Percentiles rank a stretch among this genome's conserved stretches.
These are phyloP conservation scores for Lottia scabra DNA, from an alignment of 2,888 invertebrate species.

Conservation along the genomic window DNA sequence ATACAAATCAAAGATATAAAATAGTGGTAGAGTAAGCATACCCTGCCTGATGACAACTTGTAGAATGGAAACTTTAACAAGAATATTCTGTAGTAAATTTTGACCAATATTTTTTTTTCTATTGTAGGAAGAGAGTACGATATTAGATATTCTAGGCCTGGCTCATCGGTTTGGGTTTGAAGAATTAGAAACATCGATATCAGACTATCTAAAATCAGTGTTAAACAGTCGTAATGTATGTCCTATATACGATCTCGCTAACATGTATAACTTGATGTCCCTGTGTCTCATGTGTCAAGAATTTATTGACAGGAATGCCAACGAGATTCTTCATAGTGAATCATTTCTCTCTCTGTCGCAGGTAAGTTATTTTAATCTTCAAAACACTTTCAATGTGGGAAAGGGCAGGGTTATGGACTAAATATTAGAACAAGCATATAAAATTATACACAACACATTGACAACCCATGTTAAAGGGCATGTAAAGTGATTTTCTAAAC, in stretches of 20 bases:
- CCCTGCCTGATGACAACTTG: no score
- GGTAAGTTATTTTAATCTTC: conserved; percentile 71
- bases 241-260: conserved; percentile 92
- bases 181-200: conserved; percentile 90
- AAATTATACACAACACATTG: no score
- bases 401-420: no score
- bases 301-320: conserved; percentile 91
- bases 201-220: conserved; percentile 90
- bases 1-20: no score
- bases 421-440: no score
- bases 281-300: conserved; percentile 84
- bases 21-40: no score
- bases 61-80: background rate
- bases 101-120: background rate
- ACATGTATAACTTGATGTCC: conserved; percentile 76
- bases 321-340: conserved; percentile 85
- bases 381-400: no score
- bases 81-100: background rate
- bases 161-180: conserved; percentile 96
- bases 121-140: conserved; percentile 61
- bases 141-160: conserved; percentile 80
- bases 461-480: no score
- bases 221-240: conserved; percentile 91
- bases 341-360: conserved; percentile 86
- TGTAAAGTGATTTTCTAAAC: no score